A percentile compares a stretch with the other conserved stretches of the same genome.
Evolutionary conservation across 1,140 invertebrate genomes (phyloP).

Genomic region (Condylostylus longicornis): DNA sequence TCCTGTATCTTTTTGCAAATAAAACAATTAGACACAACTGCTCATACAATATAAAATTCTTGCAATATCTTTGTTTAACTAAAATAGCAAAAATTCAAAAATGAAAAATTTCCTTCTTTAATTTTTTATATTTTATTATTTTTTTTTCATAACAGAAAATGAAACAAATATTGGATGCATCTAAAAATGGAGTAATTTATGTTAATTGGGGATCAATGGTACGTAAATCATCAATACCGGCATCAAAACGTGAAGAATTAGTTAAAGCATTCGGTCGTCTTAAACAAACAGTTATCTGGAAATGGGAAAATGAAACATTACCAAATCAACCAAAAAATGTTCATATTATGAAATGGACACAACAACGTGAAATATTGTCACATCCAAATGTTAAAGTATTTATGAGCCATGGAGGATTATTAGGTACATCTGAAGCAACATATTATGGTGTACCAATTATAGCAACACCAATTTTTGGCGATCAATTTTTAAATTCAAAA

Average conservation of each 20-base stretch:
- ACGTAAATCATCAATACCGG: slow-evolving; percentile 40
- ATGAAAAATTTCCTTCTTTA: too few relatives aligned
- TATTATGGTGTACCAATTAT: slow-evolving; percentile 56
- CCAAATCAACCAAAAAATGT: slow-evolving; percentile 42
- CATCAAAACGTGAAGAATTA: slow-evolving; percentile 37
- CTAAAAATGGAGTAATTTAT: slow-evolving; percentile 20
- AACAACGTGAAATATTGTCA: slow-evolving; percentile 52
- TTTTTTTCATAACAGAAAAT: slow-evolving; percentile 12
- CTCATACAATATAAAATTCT: too few relatives aligned
- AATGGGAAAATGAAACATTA: slow-evolving; percentile 44
- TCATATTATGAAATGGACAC: slow-evolving; percentile 45
- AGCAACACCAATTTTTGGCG: slow-evolving; percentile 52
- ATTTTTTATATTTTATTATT: neutral
- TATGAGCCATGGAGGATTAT: slow-evolving; percentile 54
- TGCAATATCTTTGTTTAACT: neutral
- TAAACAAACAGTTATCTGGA: slow-evolving; percentile 46
- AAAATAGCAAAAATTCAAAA: neutral
- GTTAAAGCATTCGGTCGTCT: slow-evolving; percentile 41
- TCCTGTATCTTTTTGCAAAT: too few relatives aligned
- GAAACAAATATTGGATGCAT: slow-evolving; percentile 22
- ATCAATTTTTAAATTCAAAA: slow-evolving; percentile 45
- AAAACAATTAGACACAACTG: too few relatives aligned
- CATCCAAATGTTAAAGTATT: slow-evolving; percentile 50
- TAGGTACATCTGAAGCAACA: slow-evolving; percentile 56
- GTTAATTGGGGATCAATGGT: slow-evolving; percentile 36